Evolutionary conservation across 2,888 invertebrate genomes (phyloP).

Genomic region (Acanthoscelides obtectus): DNA sequence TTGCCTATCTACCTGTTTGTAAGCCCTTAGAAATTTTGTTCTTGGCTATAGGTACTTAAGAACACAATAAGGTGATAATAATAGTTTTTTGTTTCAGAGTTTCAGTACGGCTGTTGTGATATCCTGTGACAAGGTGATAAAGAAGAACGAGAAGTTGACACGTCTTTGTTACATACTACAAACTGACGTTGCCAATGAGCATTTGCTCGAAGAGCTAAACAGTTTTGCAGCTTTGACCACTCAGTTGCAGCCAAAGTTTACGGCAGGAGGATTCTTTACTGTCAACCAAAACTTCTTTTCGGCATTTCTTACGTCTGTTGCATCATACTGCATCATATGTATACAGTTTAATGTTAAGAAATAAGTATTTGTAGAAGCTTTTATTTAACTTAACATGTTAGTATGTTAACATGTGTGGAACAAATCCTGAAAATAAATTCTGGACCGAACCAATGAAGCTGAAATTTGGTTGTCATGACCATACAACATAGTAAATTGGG

Average conservation of each 20-base stretch:
- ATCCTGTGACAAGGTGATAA: neutral
- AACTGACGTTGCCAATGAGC: neutral
- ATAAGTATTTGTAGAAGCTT: too few relatives aligned
- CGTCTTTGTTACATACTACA: neutral
- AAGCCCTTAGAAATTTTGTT: too few relatives aligned
- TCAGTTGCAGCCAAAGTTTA: neutral
- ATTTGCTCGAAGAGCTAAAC: neutral
- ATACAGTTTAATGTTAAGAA: neutral
- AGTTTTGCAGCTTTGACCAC: neutral
- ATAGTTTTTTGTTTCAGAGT: neutral
- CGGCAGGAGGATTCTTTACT: neutral
- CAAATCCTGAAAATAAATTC: too few relatives aligned
- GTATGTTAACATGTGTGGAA: too few relatives aligned
- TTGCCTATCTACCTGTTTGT: too few relatives aligned
- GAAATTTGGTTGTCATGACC: too few relatives aligned
- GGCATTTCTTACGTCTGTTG: neutral
- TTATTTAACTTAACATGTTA: too few relatives aligned
- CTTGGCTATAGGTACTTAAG: too few relatives aligned
- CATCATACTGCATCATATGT: neutral
- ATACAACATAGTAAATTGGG: too few relatives aligned
- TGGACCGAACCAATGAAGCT: too few relatives aligned
- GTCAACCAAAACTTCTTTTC: neutral
- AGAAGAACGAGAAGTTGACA: neutral
- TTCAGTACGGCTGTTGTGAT: neutral
- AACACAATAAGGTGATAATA: too few relatives aligned